Conservation (phyloP, 1,140 invertebrate species). For the Temnothorax longispinosus region DNA sequence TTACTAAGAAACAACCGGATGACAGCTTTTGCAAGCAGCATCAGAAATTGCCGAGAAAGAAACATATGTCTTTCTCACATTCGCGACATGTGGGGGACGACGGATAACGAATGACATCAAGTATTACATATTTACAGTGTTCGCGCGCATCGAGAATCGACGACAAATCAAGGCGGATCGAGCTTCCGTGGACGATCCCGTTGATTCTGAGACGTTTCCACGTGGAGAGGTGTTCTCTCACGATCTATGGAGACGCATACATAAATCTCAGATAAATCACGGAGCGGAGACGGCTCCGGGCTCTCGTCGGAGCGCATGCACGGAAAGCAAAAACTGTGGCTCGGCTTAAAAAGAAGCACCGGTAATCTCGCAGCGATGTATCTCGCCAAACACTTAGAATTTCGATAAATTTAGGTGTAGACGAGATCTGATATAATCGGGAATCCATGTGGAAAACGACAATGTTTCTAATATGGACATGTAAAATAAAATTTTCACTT, state of each 20-base stretch:
- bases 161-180: constrained; percentile 44
- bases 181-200: constrained; percentile 27
- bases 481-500: not conserved
- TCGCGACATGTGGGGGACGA: not conserved
- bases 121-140: constrained; percentile 19
- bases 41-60: not conserved
- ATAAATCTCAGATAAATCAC: constrained; percentile 81
- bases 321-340: constrained; percentile 57
- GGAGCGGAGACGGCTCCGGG: constrained; percentile 5
- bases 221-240: constrained; percentile 11
- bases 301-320: not conserved
- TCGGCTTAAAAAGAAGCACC: constrained; percentile 19
- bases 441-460: not conserved
- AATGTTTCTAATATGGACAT: not conserved
- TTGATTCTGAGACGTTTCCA: constrained; percentile 34
- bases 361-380: constrained; percentile 37
- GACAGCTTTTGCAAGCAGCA: not conserved
- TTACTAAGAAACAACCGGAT: not conserved
- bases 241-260: constrained; percentile 62
- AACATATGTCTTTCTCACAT: not conserved
- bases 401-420: constrained; percentile 79
- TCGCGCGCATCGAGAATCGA: too few relatives aligned
- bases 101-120: constrained; percentile 14
- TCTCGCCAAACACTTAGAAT: constrained; percentile 77
- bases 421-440: not conserved